Base-by-base conservation (phyloP, 2,888 invertebrate genomes). In the Lasioglossum figueresi region DNA sequence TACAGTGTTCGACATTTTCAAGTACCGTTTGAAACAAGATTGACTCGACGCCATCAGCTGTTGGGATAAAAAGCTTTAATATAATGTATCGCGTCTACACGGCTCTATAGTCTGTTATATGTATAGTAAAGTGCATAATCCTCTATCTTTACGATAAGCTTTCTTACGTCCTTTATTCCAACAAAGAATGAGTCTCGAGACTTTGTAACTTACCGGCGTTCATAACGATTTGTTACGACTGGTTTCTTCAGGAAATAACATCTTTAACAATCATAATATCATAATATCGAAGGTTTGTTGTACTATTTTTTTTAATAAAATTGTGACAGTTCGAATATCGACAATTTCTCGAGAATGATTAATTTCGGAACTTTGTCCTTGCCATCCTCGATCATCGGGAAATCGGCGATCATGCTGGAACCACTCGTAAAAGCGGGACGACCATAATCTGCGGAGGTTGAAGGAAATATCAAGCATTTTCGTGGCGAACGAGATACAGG, bases 381-480 rank as follows among this genome's bases (percentile, higher is more conserved):
- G 56, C 12, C n/a, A 56, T 16, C 31, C 2, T 63, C 63, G 31
- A 63, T 63, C 31, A 31, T 31, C 2, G 63, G 23, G 31, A 76
- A 76, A 43, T 43, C 43, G 63, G 8, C 14, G 23, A 63, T 27
- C 16, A 10, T 3, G 48, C 4, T 19, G 72, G 59, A 71, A 40
- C 40, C 40, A 14, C 23, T n/a, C 63, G 40, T 8, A 31, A 72
- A 45, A 72, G 79, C 19, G 31, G 27, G 45, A 5, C 27, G n/a
- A 16, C 16, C 37, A 45, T 45, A 23, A 63, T 66, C 43, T 48
- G 63, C 4, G 48, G 59, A 8, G n/a, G 23, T 76, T 40, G 71
- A 34, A 79, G 74, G 73, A 85, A 79, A 83, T 73, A 76, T 83
- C 76, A 66, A 76, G 31, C 76, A 16, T 83, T 85, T 83, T 73